Evolutionary conservation across 2,797 vertebrate species (phyloP), one percentile per base, ranked within the genome.

Genomic region (Aplochiton taeniatus): DNA sequence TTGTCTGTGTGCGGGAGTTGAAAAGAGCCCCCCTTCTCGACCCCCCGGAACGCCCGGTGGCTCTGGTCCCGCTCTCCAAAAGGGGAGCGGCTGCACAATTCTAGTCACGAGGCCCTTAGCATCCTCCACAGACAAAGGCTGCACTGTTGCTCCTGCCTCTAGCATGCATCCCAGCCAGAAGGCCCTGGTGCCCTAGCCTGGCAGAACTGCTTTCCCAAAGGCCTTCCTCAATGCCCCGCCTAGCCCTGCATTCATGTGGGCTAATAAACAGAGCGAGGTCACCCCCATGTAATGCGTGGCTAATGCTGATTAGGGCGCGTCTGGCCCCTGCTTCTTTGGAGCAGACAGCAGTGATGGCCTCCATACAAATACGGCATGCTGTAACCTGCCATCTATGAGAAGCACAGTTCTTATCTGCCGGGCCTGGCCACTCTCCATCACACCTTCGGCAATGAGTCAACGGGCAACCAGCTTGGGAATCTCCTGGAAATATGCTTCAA

Each of bases 51-150:
- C 68, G 44, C 61, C 78, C 53, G 17, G 43, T 66, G 47, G 70
- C 80, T 65, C 59, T 16, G 17, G 58, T 50, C 69, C 51, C 64
- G 72, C 77, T 77, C 68, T 79, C 76, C 82, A 78, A 75, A 85
- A 80, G 78, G 86, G 81, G 85, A 84, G 85, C 76, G 76, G 85
- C 31, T 31, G 31, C 82, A 70, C 82, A 69, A 74, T 74, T 80
- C 84, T 81, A 81, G 81, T 91, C 90, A 90, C 86, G 88, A 84
- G 88, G 82, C 75, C 83, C 75, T 67, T 46, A 76, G 87, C 88
- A 68, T 87, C 85, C 77, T 65, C 66, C 3, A 19, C 80, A 86
- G 87, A 93, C 92, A 93, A 93, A 90, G 90, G 72, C 81, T 0
- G 67, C 90, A 89, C 88, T 92, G 91, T 93, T 82, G 77, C 58